Conservation (phyloP, 2,113 vertebrate genomes). For the Toxotes chatareus region DNA sequence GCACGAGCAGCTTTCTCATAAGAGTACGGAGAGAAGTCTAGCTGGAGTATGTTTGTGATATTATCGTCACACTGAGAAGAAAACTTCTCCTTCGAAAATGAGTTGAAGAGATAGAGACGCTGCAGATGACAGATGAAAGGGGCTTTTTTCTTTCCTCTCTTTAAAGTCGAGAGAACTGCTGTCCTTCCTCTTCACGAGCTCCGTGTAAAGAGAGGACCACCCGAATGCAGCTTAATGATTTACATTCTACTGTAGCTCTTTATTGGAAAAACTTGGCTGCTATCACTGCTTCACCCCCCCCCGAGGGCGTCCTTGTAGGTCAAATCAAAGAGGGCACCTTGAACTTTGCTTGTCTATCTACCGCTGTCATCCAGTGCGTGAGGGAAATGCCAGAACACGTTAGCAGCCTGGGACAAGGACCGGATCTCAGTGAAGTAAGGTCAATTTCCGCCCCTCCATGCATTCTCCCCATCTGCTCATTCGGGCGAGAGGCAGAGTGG, state of each 20-base stretch:
- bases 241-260: slow-evolving; percentile 42
- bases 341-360: slow-evolving; percentile 40
- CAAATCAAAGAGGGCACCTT: slow-evolving; percentile 67
- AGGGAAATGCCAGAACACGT: slow-evolving; percentile 65
- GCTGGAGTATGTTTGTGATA: background rate
- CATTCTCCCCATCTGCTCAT: slow-evolving; percentile 62
- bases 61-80: background rate
- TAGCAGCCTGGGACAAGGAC: slow-evolving; percentile 17
- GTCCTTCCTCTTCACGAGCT: slow-evolving; percentile 17
- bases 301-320: slow-evolving; percentile 26
- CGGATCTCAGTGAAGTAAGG: slow-evolving; percentile 46
- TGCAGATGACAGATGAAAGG: background rate
- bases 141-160: slow-evolving; percentile 20
- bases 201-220: background rate
- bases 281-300: background rate
- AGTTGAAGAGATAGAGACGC: slow-evolving; percentile 1
- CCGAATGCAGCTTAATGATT: slow-evolving; percentile 30
- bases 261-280: slow-evolving; percentile 22
- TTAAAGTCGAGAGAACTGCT: slow-evolving; percentile 6
- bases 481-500: slow-evolving; percentile 50
- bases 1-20: slow-evolving; percentile 4
- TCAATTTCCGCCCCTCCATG: slow-evolving; percentile 41
- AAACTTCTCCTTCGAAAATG: slow-evolving; percentile 1
- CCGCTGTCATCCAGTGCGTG: slow-evolving; percentile 39
- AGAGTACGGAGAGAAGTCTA: background rate